Base-by-base conservation (phyloP, 2,113 vertebrate species). In the Pachypanchax playfairii region DNA sequence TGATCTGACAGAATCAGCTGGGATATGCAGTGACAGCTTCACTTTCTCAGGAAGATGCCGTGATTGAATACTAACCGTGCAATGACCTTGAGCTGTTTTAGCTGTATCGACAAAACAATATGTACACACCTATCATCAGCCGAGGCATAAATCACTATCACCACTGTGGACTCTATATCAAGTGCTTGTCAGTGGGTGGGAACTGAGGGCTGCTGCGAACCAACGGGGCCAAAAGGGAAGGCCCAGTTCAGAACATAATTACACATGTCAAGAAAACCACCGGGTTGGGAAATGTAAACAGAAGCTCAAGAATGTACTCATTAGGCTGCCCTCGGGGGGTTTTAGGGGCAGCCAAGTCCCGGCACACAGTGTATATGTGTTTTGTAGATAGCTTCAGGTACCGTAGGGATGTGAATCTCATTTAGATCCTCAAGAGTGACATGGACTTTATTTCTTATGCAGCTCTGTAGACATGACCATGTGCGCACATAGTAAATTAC, bases 111-210 rank as follows among this genome's bases (percentile, higher is more conserved):
- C 84, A 55, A 78, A 88, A 91, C 87, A 86, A 84, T 88, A 85
- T 87, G 85, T 75, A 75, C 82, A 85, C 88, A 86, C 81, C 82
- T 83, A 86, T 89, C 81, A 85, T 87, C 84, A 84, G 77, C 43
- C 14, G 44, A 74, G 83, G 80, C 79, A 83, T 86, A 79, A 87
- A 86, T 88, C 84, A 86, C 80, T 69, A 63, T 83, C 76, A 56
- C 72, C 73, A 62, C 79, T 57, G 80, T 61, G 75, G 75, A 79
- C 80, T 85, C 77, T 78, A 80, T 86, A 87, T 85, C 83, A 85
- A 84, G 84, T 77, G 75, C 61, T 75, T 85, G 80, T 86, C 87
- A 75, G 77, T 82, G 84, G 87, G 85, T 72, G 75, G 84, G 77
- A 70, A 63, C 41, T 20, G 47, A 21, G 55, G 55, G 62, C 54